Percentiles rank a stretch among this genome's conserved stretches.
These are phyloP conservation scores for Psococerastis gibbosa DNA, from an alignment of 2,888 invertebrate genomes.

Conservation along the genomic window DNA sequence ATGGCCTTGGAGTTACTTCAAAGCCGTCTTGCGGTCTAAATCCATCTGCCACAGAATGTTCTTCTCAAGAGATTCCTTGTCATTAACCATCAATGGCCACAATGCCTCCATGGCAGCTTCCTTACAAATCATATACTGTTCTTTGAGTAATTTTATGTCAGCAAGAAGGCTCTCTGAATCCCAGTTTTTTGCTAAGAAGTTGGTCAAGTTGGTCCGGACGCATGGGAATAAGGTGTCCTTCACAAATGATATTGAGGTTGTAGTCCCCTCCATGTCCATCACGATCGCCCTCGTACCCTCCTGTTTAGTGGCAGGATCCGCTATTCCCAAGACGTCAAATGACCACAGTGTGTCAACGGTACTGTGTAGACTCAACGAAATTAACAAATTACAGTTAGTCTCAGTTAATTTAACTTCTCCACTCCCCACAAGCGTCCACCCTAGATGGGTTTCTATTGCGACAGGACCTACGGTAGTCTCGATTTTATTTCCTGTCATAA, in stretches of 20 bases:
- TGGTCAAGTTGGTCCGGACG: conserved; percentile 47
- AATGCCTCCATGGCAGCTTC: conserved; percentile 37
- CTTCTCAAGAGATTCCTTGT: conserved; percentile 41
- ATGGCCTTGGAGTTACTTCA: conserved; percentile 79
- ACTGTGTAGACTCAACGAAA: too few relatives aligned
- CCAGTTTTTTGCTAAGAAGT: conserved; percentile 53
- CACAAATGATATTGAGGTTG: conserved; percentile 70
- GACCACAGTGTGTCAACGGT: too few relatives aligned
- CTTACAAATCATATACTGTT: conserved; percentile 42
- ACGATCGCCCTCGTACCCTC: conserved; percentile 32
- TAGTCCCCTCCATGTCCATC: conserved; percentile 78
- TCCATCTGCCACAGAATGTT: conserved; percentile 70
- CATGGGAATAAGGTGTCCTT: conserved; percentile 68
- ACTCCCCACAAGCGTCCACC: too few relatives aligned
- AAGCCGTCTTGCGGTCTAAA: conserved; percentile 54
- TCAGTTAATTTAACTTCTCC: too few relatives aligned
- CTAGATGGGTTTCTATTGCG: too few relatives aligned
- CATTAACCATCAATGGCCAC: too few relatives aligned
- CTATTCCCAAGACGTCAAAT: too few relatives aligned
- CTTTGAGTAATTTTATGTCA: conserved; percentile 43
- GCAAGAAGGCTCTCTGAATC: conserved; percentile 43
- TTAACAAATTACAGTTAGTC: too few relatives aligned
- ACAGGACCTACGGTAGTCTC: too few relatives aligned
- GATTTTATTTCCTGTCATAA: too few relatives aligned
- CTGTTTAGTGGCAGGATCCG: too few relatives aligned